A percentile compares a stretch with the other conserved stretches of the same genome.
Conservation (phyloP, 1,140 invertebrate species). For the Tetramorium parvispinum region DNA sequence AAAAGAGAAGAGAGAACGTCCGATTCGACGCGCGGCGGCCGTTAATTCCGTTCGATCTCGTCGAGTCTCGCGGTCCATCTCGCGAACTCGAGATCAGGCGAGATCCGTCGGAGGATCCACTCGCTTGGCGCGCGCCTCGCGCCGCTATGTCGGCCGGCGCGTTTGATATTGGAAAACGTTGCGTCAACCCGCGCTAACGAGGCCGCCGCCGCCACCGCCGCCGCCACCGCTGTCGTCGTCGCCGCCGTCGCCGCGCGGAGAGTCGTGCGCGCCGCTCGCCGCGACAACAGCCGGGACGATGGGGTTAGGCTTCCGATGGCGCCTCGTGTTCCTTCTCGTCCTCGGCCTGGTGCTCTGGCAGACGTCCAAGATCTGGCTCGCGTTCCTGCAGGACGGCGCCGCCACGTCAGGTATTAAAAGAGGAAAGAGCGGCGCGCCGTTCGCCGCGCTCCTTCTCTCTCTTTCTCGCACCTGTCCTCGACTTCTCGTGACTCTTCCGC, state of each 20-base stretch:
- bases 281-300: slow-evolving; percentile 59
- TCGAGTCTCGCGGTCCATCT: too few species aligned
- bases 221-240: neutral
- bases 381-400: slow-evolving; percentile 28
- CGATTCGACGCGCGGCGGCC: neutral
- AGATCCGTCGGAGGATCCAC: too few species aligned
- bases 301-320: slow-evolving; percentile 73
- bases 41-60: neutral
- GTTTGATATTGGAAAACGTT: slow-evolving; percentile 14
- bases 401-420: slow-evolving; percentile 42
- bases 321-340: slow-evolving; percentile 65
- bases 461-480: neutral
- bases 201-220: neutral
- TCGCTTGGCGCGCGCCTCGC: too few species aligned
- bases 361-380: slow-evolving; percentile 70
- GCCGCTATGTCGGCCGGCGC: neutral
- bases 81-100: too few species aligned
- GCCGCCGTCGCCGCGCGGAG: neutral
- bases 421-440: neutral
- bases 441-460: neutral
- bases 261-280: slow-evolving; percentile 30
- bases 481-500: too few species aligned
- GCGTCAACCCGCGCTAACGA: slow-evolving; percentile 30
- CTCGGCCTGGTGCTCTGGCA: slow-evolving; percentile 75
- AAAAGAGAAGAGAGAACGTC: neutral